Evolutionary conservation across 2,888 invertebrate species (phyloP), one percentile per base, ranked within the genome.

Genomic region (Orthonevra nobilis): DNA sequence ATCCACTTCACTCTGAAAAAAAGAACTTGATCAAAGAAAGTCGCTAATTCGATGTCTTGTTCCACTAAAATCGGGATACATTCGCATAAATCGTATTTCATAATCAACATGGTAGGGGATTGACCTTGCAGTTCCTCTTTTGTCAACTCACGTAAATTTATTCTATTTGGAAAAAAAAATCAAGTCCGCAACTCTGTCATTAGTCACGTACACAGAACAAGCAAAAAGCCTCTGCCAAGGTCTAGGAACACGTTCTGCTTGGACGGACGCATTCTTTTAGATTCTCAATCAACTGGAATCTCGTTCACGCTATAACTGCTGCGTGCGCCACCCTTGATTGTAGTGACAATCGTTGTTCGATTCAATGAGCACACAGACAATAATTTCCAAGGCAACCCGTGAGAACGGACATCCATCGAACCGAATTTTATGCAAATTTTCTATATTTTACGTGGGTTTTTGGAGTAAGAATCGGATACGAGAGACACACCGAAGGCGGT

Each of bases 181-280:
- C 50, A 42, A 58, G 58, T 42, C 66, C 42, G 56, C 69, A 63
- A 34, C 48, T 63, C 34, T 50, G 15, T 30, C 34, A 75, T 75
- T 75, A 75, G 75, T 75, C 75, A 75, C 75, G 75, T 75, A 75
- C 75, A 44, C 19, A 46, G 34, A 34, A 40, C 61, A 69, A 54
- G 56, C 70, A 42, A 75, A 75, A 75, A 70, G 48, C 70, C 75
- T 70, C 63, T 63, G 69, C 69, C 30, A 69, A 75, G 70, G 56
- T 70, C 70, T 75, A 40, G 48, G 17, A 56, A 56, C 75, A 75
- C 75, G 75, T 75, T 75, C 63, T 23, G 50, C 75, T 34, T 63
- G 70, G 70, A 56, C 63, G 63, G 70, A 56, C 63, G 63, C 69
- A 75, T 50, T 69, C 52, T 28, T 56, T 9, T 40, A 15, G 28